Evolutionary conservation across 2,888 invertebrate species (phyloP), one percentile per base, ranked within the genome.

Genomic region (Andricus quercusramuli): DNA sequence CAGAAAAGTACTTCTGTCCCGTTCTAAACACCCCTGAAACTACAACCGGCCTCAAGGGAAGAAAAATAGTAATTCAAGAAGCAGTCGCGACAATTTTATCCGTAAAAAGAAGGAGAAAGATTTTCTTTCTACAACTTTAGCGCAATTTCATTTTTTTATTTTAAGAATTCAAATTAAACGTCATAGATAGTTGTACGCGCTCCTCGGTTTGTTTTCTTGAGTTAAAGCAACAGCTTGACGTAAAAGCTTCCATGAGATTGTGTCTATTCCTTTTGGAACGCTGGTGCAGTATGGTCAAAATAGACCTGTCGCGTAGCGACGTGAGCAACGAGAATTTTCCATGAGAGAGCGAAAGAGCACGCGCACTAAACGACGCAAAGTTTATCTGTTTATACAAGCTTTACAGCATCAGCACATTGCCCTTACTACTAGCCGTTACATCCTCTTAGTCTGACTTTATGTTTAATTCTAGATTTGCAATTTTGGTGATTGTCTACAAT

Each of bases 261-360:
- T 79, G 79, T 81, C 84, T 85, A 82, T 85, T 89, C 87, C 83
- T 88, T 89, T 37, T 37, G 37, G 37, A 37, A 37, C 6, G 83
- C 88, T 88, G 84, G 68, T 83, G 85, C 85, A 83, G 78, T 68
- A 85, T 84, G 84, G 83, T 86, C 80, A 82, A 89, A 90, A 90
- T 89, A 90, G 88, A 88, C 84, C 86, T 87, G 89, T 88, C 86
- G 88, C 87, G 87, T 86, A 86, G 87, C 15, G 15, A 86, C 85
- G 84, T 85, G 82, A 88, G 86, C 86, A 87, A 86, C 78, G 84
- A 65, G 85, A 87, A 77, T 66, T 78, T 76, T 25, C 44, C 78
- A 15, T 44, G 51, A 56, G 51, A 29, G 51, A 70, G 37, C 51
- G 56, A 37, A 17, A 78, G 29, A 64, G 62, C 29, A 44, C 77